A percentile compares a stretch with the other conserved stretches of the same genome.
These are phyloP conservation scores for Hepsetus odoe DNA, from an alignment of 2,113 vertebrate species.

Conservation along the genomic window DNA sequence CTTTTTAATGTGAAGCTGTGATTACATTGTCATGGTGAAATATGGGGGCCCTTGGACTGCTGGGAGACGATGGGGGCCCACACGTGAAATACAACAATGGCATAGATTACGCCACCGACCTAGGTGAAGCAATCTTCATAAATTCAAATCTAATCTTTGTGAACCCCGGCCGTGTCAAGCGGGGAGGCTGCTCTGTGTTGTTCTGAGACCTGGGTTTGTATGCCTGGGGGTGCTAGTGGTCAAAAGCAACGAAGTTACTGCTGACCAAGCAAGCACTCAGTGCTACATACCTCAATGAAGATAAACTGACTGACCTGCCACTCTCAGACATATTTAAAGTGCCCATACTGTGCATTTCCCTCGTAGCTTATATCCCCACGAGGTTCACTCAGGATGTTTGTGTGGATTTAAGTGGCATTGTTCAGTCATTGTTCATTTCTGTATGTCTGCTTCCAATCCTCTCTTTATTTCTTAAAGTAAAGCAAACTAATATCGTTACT, in stretches of 20 bases:
- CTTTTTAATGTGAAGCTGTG: conserved; percentile 99
- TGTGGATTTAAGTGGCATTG: no score
- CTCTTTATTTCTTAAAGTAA: background rate
- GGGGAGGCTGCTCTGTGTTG: conserved; percentile 60
- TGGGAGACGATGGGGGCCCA: conserved; percentile 84
- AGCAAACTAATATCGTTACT: background rate
- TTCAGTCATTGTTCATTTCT: no score
- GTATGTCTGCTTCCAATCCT: background rate
- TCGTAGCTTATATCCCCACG: background rate
- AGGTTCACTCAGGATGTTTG: background rate
- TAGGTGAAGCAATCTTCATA: conserved; percentile 97
- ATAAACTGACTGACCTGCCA: conserved; percentile 20
- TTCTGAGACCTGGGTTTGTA: conserved; percentile 26
- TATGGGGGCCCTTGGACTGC: conserved; percentile 86
- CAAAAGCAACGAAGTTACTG: conserved; percentile 25
- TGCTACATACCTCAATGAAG: background rate
- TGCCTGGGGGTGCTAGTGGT: conserved; percentile 12
- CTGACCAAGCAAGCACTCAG: conserved; percentile 20
- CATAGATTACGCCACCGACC: conserved; percentile 80
- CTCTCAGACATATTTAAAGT: background rate
- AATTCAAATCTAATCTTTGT: conserved; percentile 97
- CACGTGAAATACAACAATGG: conserved; percentile 86
- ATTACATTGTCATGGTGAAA: conserved; percentile 99
- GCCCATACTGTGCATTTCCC: background rate
- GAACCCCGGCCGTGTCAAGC: conserved; percentile 80